Evolutionary conservation across 1,140 invertebrate genomes (phyloP).

Genomic region (Calliopsis andreniformis): DNA sequence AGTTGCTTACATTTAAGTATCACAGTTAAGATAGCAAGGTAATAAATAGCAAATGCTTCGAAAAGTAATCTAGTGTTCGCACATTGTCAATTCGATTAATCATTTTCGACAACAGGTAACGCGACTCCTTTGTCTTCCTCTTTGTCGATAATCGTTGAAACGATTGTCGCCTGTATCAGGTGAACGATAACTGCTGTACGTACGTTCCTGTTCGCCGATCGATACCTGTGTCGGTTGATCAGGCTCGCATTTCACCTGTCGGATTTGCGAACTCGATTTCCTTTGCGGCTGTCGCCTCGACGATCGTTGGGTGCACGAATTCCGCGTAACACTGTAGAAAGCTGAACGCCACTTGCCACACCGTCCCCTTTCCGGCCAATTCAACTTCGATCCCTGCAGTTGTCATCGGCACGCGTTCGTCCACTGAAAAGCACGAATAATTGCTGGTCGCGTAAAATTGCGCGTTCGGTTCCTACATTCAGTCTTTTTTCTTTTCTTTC

Average conservation of each 20-base stretch:
- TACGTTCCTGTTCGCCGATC: conserved; percentile 39
- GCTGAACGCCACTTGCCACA: background rate
- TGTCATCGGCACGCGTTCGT: background rate
- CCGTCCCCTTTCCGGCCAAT: conserved; percentile 3
- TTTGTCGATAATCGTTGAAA: conserved; percentile 26
- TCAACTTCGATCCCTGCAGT: background rate
- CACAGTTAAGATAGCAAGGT: too few relatives aligned
- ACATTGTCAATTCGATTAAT: too few relatives aligned
- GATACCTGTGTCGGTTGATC: conserved; percentile 31
- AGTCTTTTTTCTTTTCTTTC: too few relatives aligned
- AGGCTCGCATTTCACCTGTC: conserved; percentile 55
- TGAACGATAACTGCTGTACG: conserved; percentile 42
- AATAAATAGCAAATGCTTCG: too few relatives aligned
- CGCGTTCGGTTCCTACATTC: too few relatives aligned
- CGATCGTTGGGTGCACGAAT: conserved; percentile 29
- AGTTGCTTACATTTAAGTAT: background rate
- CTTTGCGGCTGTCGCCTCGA: conserved; percentile 31
- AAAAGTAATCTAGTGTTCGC: too few relatives aligned
- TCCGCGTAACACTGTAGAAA: conserved; percentile 15
- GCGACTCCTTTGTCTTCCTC: background rate
- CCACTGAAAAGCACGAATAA: too few relatives aligned
- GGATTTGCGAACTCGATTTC: conserved; percentile 49
- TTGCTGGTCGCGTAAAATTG: too few relatives aligned
- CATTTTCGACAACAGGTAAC: background rate
- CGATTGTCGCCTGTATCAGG: conserved; percentile 48